Evolutionary conservation across 30 jellyfish, hydroid and myxozoan species (phyloP), one percentile per base, ranked within the genome.

Genomic region (Clytia hemisphaerica): DNA sequence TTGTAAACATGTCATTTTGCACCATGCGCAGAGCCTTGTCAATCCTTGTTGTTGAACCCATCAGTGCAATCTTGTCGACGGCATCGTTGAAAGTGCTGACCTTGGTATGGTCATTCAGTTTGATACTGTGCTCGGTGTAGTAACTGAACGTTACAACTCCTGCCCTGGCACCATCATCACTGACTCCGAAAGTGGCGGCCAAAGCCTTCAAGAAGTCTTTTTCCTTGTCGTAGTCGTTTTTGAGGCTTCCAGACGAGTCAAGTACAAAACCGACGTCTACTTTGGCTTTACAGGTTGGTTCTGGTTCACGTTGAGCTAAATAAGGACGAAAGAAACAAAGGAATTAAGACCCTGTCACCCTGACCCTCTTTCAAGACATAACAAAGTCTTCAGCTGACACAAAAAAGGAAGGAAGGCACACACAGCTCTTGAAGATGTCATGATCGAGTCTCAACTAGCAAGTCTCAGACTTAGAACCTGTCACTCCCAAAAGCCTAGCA

Each of bases 161-260:
- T 1, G 83, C 95, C 33, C 95, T 70, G 67, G 88, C 64, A 6
- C 95, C 95, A 38, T 61, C 31, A 24, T 31, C 64, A 45, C 85
- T 66, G 15, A 84, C 45, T 25, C 60, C 83, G 36, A 84, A 77
- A 26, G 70, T 36, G 50, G 71, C 79, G 21, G 95, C 92, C 54
- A 84, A 59, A 29, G 22, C 33, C 44, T 84, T 84, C 45, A 84
- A 85, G 58, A 84, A 84, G 73, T 61, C 82, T 75, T 84, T 84
- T 82, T 84, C 95, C 67, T 84, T 84, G 35, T 73, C 64, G 50
- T 84, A 84, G 19, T 70, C 83, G 22, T 76, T 16, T 24, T 77
- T 36, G 58, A 84, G 61, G 54, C 95, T 84, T 29, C 92, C 92
- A 3, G 95, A 84, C 24, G 95, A 84, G 69, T 84, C 95, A 45